These are phyloP conservation scores for Harpagifer antarcticus DNA, from an alignment of 2,797 vertebrate species.

Conservation along the genomic window DNA sequence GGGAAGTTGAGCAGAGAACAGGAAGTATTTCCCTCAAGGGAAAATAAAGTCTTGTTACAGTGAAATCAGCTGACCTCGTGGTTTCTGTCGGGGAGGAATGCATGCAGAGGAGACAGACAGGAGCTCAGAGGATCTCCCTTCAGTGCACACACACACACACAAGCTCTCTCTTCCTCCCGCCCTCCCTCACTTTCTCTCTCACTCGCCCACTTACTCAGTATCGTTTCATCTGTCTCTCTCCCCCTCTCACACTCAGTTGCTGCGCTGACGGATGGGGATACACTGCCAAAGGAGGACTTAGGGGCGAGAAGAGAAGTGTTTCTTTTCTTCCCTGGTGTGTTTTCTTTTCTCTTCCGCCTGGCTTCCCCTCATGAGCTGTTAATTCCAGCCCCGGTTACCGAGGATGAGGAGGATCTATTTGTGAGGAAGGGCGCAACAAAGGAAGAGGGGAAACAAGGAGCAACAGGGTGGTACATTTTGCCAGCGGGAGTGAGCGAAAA, in stretches of 20 bases:
- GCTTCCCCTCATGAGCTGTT: constrained; percentile 66
- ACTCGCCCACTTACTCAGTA: constrained; percentile 67
- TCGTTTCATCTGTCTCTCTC: constrained; percentile 58
- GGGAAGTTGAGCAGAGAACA: constrained; percentile 57
- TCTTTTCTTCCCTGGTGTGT: constrained; percentile 70
- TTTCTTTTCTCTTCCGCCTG: constrained; percentile 63
- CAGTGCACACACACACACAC: constrained; percentile 35
- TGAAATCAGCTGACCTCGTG: constrained; percentile 66
- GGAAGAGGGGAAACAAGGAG: constrained; percentile 67
- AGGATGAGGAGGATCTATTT: constrained; percentile 76
- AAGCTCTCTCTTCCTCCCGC: constrained; percentile 44
- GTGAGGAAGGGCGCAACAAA: constrained; percentile 71
- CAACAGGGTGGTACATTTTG: constrained; percentile 78
- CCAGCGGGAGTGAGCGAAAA: constrained; percentile 54
- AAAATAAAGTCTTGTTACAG: constrained; percentile 63
- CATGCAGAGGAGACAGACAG: constrained; percentile 59
- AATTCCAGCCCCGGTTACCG: constrained; percentile 56
- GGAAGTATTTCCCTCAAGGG: constrained; percentile 68
- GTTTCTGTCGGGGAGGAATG: constrained; percentile 70
- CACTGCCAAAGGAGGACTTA: constrained; percentile 76
- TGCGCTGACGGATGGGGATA: constrained; percentile 77
- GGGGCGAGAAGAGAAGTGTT: constrained; percentile 69
- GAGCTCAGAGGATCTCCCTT: constrained; percentile 70
- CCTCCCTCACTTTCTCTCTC: constrained; percentile 53
- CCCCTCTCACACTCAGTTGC: constrained; percentile 63